phyloP scores from a whole-genome alignment of 2,797 vertebrate genomes.

The Falco biarmicus region DNA sequence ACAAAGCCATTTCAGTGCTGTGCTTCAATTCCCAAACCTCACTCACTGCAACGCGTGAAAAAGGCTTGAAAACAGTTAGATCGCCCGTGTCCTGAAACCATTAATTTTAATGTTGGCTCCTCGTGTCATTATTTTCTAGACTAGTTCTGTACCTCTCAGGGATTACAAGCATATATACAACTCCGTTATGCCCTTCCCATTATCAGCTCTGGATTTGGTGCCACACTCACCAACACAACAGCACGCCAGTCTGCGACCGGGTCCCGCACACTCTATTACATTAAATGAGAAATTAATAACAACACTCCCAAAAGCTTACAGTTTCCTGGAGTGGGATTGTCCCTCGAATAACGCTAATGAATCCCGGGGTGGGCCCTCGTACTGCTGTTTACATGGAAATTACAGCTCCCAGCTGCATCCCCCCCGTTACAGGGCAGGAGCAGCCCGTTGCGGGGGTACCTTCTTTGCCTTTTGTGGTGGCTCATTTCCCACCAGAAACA shows the following conservation, averaged over 20 bases:
- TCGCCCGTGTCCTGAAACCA: not conserved
- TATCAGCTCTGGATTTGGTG: not conserved
- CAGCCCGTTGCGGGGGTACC: not conserved
- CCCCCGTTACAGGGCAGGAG: not conserved
- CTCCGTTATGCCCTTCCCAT: not conserved
- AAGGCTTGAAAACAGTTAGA: not conserved
- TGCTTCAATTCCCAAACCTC: not conserved
- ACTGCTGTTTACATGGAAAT: not conserved
- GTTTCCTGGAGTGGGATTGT: not conserved
- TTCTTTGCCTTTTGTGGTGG: not conserved
- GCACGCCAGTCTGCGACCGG: not conserved
- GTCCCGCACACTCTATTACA: not conserved
- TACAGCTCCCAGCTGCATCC: not conserved
- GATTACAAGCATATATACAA: not conserved
- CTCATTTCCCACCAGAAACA: not conserved
- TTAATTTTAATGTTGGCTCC: not conserved
- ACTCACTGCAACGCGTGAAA: not conserved
- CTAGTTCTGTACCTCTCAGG: not conserved
- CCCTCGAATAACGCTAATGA: not conserved
- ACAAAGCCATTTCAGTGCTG: not conserved
- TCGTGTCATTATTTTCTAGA: not conserved
- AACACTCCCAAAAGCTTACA: not conserved
- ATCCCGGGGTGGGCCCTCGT: not conserved
- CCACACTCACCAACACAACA: not conserved
- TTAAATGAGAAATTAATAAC: not conserved